A percentile compares a stretch with the other conserved stretches of the same genome.
These are phyloP conservation scores for Burhinus oedicnemus DNA, from an alignment of 2,113 vertebrate species.

Conservation along the genomic window DNA sequence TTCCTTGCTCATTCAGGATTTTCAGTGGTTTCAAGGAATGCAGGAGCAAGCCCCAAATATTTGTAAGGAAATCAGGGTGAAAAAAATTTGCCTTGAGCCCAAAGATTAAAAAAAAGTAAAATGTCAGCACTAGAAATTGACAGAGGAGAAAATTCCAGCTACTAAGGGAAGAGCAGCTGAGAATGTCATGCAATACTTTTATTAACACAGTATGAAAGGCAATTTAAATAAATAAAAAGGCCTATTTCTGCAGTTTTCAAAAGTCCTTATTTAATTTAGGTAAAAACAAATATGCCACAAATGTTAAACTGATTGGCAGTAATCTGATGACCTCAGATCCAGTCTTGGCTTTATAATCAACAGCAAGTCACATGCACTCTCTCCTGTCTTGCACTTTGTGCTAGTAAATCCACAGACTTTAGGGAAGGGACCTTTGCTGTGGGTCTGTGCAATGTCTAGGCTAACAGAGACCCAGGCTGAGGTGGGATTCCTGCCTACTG, in stretches of 20 bases:
- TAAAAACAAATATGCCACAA: constrained; percentile 8
- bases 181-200: constrained; percentile 47
- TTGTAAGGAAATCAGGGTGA: constrained; percentile 30
- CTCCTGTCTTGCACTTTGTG: background rate
- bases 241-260: background rate
- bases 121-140: constrained; percentile 40
- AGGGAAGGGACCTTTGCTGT: background rate
- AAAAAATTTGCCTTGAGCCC: constrained; percentile 19
- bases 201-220: background rate
- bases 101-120: constrained; percentile 21
- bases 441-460: background rate
- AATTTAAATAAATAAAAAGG: constrained; percentile 55
- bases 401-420: background rate
- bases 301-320: background rate
- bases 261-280: constrained; percentile 13
- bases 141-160: constrained; percentile 16
- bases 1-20: constrained; percentile 18
- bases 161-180: background rate
- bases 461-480: background rate
- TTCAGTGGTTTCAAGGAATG: constrained; percentile 26
- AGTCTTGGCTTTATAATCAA: background rate
- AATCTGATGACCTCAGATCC: background rate
- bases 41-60: constrained; percentile 27
- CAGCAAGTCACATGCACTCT: background rate
- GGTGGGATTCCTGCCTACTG: background rate